A percentile compares a stretch with the other conserved stretches of the same genome.
phyloP scores from a whole-genome alignment of 2,888 invertebrate genomes.

The Eupeodes luniger region DNA sequence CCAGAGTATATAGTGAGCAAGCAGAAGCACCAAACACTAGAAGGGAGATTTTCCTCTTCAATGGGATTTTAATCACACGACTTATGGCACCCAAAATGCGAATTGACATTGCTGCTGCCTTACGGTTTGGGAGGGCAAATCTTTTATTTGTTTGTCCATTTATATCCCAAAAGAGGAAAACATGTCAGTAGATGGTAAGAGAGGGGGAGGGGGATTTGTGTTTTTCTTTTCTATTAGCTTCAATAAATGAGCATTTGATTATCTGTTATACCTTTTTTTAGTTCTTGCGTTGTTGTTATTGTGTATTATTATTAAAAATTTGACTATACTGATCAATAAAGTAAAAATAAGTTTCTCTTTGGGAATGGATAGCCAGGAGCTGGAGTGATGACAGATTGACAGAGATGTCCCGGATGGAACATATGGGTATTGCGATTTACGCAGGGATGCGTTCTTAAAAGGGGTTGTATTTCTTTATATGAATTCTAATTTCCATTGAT shows the following conservation, averaged over 20 bases:
- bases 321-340: slow-evolving; percentile 66
- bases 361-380: background rate
- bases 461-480: slow-evolving; percentile 25
- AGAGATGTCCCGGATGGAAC: slow-evolving; percentile 66
- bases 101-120: slow-evolving; percentile 80
- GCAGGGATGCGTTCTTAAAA: slow-evolving; percentile 55
- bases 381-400: slow-evolving; percentile 53
- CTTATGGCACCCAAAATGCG: slow-evolving; percentile 84
- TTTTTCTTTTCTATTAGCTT: slow-evolving; percentile 81
- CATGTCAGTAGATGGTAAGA: background rate
- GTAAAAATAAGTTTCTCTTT: background rate
- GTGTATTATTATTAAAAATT: slow-evolving; percentile 66
- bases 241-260: slow-evolving; percentile 83
- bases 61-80: slow-evolving; percentile 84
- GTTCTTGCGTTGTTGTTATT: slow-evolving; percentile 25
- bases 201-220: slow-evolving; percentile 38
- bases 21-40: slow-evolving; percentile 45
- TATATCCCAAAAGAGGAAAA: slow-evolving; percentile 16
- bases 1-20: slow-evolving; percentile 9
- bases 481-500: slow-evolving; percentile 40
- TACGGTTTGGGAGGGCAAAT: slow-evolving; percentile 63
- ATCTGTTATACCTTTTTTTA: slow-evolving; percentile 62
- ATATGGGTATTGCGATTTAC: slow-evolving; percentile 66
- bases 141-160: slow-evolving; percentile 68
- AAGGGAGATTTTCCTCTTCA: slow-evolving; percentile 77